These are phyloP conservation scores for Yponomeuta evonymella DNA, from an alignment of 2,888 invertebrate species.

Conservation along the genomic window DNA sequence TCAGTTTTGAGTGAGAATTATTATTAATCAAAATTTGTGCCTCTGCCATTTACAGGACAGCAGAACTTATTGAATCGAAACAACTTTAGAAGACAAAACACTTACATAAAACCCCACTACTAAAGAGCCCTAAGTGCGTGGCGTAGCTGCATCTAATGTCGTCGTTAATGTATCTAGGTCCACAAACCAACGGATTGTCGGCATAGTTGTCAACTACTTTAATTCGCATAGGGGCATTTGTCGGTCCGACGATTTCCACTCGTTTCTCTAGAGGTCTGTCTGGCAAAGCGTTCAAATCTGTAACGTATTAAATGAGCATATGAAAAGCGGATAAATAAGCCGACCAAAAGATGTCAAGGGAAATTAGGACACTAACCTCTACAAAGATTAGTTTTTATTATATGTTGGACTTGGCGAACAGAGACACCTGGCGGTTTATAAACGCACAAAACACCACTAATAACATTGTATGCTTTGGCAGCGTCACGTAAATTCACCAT, in stretches of 20 bases:
- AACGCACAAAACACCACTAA: slow-evolving; percentile 86
- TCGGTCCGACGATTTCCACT: slow-evolving; percentile 79
- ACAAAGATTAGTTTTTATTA: slow-evolving; percentile 79
- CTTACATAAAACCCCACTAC: slow-evolving; percentile 85
- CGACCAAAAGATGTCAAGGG: neutral
- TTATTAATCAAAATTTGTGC: too few relatives aligned
- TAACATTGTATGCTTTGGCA: slow-evolving; percentile 75
- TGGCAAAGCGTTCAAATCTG: slow-evolving; percentile 84
- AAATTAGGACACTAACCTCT: slow-evolving; percentile 72
- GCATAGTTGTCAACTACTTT: slow-evolving; percentile 80
- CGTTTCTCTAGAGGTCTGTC: slow-evolving; percentile 76
- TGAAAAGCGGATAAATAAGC: neutral
- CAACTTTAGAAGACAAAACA: slow-evolving; percentile 18
- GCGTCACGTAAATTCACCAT: slow-evolving; percentile 70
- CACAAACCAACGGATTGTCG: slow-evolving; percentile 84
- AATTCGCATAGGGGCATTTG: slow-evolving; percentile 75
- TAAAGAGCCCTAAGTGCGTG: slow-evolving; percentile 77
- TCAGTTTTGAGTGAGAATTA: too few relatives aligned
- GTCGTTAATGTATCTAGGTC: slow-evolving; percentile 81
- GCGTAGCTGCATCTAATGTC: slow-evolving; percentile 80
- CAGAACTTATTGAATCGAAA: too few relatives aligned
- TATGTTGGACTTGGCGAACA: slow-evolving; percentile 70
- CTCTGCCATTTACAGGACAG: too few relatives aligned
- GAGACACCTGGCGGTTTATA: slow-evolving; percentile 84
- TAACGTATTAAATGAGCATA: slow-evolving; percentile 18